Evolutionary conservation across 64 coral and sea anemone species (phyloP).

Genomic region (Montipora capricornis): DNA sequence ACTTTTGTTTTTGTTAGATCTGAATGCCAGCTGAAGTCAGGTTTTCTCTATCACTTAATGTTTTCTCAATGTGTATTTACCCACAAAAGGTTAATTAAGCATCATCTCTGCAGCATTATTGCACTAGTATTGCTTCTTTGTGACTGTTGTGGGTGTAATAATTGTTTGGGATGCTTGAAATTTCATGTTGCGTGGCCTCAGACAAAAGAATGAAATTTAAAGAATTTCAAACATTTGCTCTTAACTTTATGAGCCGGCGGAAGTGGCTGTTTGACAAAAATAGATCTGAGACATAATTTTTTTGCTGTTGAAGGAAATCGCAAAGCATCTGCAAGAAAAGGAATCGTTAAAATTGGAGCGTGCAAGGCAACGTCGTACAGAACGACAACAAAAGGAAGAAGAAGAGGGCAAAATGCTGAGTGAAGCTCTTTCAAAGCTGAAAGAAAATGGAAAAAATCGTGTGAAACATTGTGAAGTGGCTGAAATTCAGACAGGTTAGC

Average conservation of each 20-base stretch:
- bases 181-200: not conserved
- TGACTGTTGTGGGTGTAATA: too few species aligned
- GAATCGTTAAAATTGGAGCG: slow-evolving; percentile 43
- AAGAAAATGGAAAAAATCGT: not conserved
- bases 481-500: slow-evolving; percentile 36
- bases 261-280: not conserved
- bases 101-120: too few species aligned
- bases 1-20: too few species aligned
- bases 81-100: too few species aligned
- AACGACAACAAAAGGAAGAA: slow-evolving; percentile 13
- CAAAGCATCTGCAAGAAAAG: slow-evolving; percentile 33
- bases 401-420: slow-evolving; percentile 12
- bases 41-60: too few species aligned
- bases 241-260: not conserved
- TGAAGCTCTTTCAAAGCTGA: slow-evolving; percentile 19
- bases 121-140: too few species aligned
- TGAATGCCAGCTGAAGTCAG: too few species aligned
- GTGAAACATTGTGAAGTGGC: slow-evolving; percentile 10
- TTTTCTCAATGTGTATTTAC: too few species aligned
- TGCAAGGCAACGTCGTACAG: slow-evolving; percentile 1
- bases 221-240: not conserved
- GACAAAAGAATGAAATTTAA: not conserved
- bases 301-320: slow-evolving; percentile 16
- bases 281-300: not conserved
- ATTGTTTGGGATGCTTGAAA: not conserved